A percentile compares a stretch with the other conserved stretches of the same genome.
These are phyloP conservation scores for Orycteropus afer DNA, from an alignment of 2,113 vertebrate species.

Conservation along the genomic window DNA sequence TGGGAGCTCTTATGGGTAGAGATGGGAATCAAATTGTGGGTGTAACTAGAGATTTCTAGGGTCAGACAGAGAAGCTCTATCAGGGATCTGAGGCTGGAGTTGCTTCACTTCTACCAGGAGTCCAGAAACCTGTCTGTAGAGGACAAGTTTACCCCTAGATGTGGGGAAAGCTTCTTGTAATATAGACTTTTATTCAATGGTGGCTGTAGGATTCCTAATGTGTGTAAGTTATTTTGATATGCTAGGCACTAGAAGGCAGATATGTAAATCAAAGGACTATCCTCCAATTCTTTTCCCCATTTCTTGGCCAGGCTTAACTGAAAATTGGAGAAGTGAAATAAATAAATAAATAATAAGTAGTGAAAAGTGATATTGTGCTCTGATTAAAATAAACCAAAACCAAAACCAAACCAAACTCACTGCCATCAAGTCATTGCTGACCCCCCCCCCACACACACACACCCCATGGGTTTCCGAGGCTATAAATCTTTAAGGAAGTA, in stretches of 20 bases:
- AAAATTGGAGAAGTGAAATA: background rate
- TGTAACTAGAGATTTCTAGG: background rate
- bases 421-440: too few species aligned
- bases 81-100: background rate
- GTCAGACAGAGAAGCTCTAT: background rate
- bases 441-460: too few species aligned
- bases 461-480: too few species aligned
- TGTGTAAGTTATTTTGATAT: background rate
- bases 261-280: background rate
- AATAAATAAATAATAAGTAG: background rate
- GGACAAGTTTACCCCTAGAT: background rate
- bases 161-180: background rate
- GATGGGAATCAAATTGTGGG: background rate
- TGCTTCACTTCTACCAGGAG: background rate
- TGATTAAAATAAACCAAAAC: background rate
- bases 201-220: background rate
- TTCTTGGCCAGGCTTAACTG: background rate
- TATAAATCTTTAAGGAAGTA: too few species aligned
- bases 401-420: too few species aligned
- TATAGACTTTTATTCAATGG: background rate
- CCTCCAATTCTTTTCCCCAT: background rate
- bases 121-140: background rate
- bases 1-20: too few species aligned
- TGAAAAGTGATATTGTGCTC: background rate
- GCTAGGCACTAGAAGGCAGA: background rate